Evolutionary conservation across 1,140 invertebrate genomes (phyloP), one percentile per base, ranked within the genome.

Genomic region (Spodoptera litura): DNA sequence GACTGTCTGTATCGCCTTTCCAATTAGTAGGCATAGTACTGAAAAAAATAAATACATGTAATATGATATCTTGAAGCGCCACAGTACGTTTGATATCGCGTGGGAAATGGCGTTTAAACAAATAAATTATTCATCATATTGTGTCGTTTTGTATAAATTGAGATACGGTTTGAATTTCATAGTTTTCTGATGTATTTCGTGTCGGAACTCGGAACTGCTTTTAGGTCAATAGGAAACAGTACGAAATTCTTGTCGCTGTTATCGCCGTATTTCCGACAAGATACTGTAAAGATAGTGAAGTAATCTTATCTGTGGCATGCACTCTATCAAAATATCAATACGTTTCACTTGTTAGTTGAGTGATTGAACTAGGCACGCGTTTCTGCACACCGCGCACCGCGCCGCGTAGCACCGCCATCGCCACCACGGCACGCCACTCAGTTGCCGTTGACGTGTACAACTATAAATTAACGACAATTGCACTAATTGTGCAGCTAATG

Each of bases 391-490:
- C 49, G 27, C 49, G 20, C 20, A 20, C 20, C 20, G 20, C 20
- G 20, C 20, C 49, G 6, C 62, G 10, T 51, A 10, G 12, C 38
- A 52, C 44, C 15, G 61, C 74, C 20, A 12, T 12, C 38, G 20
- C 56, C 58, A 35, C 31, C 27, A 56, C 72, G 4, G 44, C 44
- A 38, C 49, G 58, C 70, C 35, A 51, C 55, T 81, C 78, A 78
- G 76, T 79, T 80, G 83, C 78, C 71, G 83, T 75, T 84, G 84
- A 84, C 84, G 81, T 83, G 72, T 82, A 83, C 85, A 79, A 87
- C 91, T 89, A 93, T 92, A 93, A 90, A 94, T 94, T 92, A 92
- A 92, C 87, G 84, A 90, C 91, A 94, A 94, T 93, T 92, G 92
- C 90, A 91, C 89, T 93, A 94, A 94, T 94, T 93, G 91, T 89